phyloP scores from a whole-genome alignment of 2,113 vertebrate species.

The Sminthopsis crassicaudata region DNA sequence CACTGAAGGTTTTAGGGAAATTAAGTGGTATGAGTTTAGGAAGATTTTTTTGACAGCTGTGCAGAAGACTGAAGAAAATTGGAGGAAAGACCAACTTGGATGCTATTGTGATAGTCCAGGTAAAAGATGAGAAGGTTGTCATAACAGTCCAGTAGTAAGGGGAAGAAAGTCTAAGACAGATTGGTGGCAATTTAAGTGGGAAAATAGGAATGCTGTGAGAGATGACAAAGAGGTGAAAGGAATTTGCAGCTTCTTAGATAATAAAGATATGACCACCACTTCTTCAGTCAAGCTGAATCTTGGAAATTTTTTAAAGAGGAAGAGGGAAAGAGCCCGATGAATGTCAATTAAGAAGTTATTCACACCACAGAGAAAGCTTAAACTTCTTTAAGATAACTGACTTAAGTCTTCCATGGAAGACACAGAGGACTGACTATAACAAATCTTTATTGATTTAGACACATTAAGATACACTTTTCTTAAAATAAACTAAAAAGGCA shows the following conservation, averaged over 20 bases:
- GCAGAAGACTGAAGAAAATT: too few relatives aligned
- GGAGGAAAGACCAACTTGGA: neutral
- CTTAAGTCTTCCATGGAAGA: neutral
- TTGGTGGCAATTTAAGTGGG: neutral
- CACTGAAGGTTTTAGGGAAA: neutral
- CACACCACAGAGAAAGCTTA: slow-evolving; percentile 11
- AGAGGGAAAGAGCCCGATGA: slow-evolving; percentile 29
- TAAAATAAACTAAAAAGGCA: slow-evolving; percentile 21
- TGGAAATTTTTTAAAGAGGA: slow-evolving; percentile 27
- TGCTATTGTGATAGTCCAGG: neutral
- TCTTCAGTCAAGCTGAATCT: slow-evolving; percentile 25
- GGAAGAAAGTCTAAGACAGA: neutral
- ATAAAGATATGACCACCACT: neutral
- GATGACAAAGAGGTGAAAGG: neutral
- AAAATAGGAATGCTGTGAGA: neutral
- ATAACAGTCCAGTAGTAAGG: neutral
- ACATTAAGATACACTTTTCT: slow-evolving; percentile 2
- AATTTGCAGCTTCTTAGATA: neutral
- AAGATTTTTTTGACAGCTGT: too few relatives aligned
- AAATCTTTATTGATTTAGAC: slow-evolving; percentile 40
- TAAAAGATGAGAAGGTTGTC: neutral
- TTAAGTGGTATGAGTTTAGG: neutral
- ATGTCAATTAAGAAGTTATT: neutral
- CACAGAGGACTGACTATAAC: neutral
- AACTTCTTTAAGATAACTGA: slow-evolving; percentile 22